phyloP scores from a whole-genome alignment of 1,140 invertebrate genomes.

The Neocloeon triangulifer region DNA sequence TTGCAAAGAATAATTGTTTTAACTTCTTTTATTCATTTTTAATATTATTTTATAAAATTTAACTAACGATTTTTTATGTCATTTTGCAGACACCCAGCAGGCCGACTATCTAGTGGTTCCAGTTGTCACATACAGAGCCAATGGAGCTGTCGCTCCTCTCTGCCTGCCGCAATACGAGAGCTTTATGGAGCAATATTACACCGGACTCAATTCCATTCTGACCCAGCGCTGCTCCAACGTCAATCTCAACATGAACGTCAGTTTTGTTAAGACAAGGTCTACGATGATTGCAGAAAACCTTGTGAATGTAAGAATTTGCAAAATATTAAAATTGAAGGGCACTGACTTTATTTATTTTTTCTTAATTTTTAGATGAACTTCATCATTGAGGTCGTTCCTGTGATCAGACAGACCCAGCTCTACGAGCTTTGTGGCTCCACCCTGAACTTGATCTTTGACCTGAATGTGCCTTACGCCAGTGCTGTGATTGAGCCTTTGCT shows the following conservation, averaged over 20 bases:
- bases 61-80: slow-evolving; percentile 8
- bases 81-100: slow-evolving; percentile 57
- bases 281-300: slow-evolving; percentile 61
- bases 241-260: slow-evolving; percentile 85
- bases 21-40: background rate
- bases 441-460: slow-evolving; percentile 76
- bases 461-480: slow-evolving; percentile 79
- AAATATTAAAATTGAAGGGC: background rate
- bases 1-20: slow-evolving; percentile 1
- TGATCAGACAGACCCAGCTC: slow-evolving; percentile 63
- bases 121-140: slow-evolving; percentile 68
- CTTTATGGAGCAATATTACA: slow-evolving; percentile 57
- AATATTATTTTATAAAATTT: slow-evolving; percentile 1
- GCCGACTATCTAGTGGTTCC: slow-evolving; percentile 80
- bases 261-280: slow-evolving; percentile 60
- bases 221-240: slow-evolving; percentile 82
- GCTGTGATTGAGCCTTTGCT: slow-evolving; percentile 73
- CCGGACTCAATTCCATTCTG: slow-evolving; percentile 52
- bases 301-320: slow-evolving; percentile 26
- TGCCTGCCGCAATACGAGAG: slow-evolving; percentile 76
- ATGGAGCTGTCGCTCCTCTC: slow-evolving; percentile 58
- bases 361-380: slow-evolving; percentile 41
- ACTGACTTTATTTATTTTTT: slow-evolving; percentile 3
- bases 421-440: slow-evolving; percentile 90
- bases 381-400: slow-evolving; percentile 65